Evolutionary conservation across 2,797 vertebrate genomes (phyloP), one percentile per base, ranked within the genome.

Genomic region (Enteromius radiatus): DNA sequence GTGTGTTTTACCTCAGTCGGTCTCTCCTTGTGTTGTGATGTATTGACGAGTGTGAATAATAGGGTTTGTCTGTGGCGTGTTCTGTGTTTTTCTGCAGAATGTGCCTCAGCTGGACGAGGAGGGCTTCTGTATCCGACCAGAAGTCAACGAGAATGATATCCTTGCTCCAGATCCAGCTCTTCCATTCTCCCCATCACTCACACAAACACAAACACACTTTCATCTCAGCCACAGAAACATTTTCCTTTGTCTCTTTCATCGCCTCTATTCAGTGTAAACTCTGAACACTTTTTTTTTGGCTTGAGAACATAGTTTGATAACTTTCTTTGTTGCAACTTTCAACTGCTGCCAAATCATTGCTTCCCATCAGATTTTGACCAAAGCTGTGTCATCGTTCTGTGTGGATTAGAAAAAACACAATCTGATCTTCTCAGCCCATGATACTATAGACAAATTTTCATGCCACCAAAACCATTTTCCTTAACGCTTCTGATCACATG

Each of bases 41-140:
- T 56, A 59, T 68, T 68, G 38, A 76, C 26, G 49, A 71, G 21
- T 38, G 54, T 83, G 68, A 73, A 43, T 68, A n/a, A 71, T 81
- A 21, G 21, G 3, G 23, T 71, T 73, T 54, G 3, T 7, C 8
- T 71, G 11, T 81, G 63, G 61, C 85, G 82, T 31, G 86, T 82
- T 81, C 61, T 45, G 36, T 54, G 68, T 75, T 78, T 14, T 79
- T 3, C 92, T 91, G 61, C 67, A 99, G 98, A 99, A 97, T 87
- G 95, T 96, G 88, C 97, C 97, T 84, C 96, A 95, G 88, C 96
- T 99, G 12, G 98, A 99, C 89, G 97, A 96, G 43, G 98, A 99
- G 91, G 98, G 98, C 28, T 99, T 96, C 92, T 98, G 97, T 89
- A 97, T 99, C 93, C 95, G 97, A 88, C 98, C 98, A 75, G 96